Conservation (phyloP, 2,113 vertebrate genomes). For the Daboia siamensis region DNA sequence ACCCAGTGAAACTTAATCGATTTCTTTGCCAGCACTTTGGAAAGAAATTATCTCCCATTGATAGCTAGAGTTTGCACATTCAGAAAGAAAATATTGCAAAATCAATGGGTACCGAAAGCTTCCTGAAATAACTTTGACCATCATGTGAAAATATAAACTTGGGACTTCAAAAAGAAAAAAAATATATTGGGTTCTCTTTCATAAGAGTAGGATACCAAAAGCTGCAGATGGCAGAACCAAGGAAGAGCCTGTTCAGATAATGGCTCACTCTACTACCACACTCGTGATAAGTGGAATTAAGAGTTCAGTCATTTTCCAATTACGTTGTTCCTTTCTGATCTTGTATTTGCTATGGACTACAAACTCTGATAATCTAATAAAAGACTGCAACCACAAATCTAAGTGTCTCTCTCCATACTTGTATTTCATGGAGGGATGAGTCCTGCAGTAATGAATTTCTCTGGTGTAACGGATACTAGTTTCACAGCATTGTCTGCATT, state of each 20-base stretch:
- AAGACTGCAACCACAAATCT: slow-evolving; percentile 59
- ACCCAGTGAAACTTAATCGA: not conserved
- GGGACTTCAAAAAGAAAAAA: not conserved
- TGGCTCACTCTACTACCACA: not conserved
- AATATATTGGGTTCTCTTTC: not conserved
- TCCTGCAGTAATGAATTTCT: slow-evolving; percentile 52
- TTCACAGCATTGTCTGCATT: slow-evolving; percentile 55
- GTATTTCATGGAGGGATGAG: slow-evolving; percentile 55
- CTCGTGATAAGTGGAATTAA: slow-evolving; percentile 3
- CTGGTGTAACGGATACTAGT: slow-evolving; percentile 55
- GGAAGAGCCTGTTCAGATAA: not conserved
- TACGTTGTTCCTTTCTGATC: slow-evolving; percentile 55
- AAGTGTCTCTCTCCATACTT: slow-evolving; percentile 41
- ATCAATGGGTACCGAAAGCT: not conserved
- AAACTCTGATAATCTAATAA: slow-evolving; percentile 64
- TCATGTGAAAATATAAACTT: not conserved
- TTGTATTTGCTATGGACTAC: slow-evolving; percentile 69
- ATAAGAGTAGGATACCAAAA: not conserved
- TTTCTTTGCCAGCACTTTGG: not conserved
- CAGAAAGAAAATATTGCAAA: not conserved
- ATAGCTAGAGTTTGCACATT: not conserved
- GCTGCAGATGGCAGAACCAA: too few relatives aligned
- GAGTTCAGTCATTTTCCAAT: slow-evolving; percentile 42
- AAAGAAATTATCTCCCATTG: not conserved
- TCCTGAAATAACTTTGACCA: not conserved